Evolutionary conservation across 2,113 vertebrate species (phyloP).

Genomic region (Caranx ignobilis): DNA sequence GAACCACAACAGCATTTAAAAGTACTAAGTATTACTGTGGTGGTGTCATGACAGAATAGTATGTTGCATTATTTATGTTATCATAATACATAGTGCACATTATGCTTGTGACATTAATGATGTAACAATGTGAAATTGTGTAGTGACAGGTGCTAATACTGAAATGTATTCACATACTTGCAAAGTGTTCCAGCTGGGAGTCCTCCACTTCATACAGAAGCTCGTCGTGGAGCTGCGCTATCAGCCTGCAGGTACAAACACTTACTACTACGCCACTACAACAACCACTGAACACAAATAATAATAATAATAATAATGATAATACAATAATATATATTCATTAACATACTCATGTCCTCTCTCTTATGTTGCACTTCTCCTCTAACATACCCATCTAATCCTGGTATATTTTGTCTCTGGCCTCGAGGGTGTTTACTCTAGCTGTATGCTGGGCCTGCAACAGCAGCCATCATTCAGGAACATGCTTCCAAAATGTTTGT

Average conservation of each 20-base stretch:
- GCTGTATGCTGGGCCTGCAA: constrained; percentile 23
- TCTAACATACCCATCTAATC: neutral
- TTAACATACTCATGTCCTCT: neutral
- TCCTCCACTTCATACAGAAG: constrained; percentile 94
- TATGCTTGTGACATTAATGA: too few species aligned
- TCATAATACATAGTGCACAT: too few species aligned
- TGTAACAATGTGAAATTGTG: too few species aligned
- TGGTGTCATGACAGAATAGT: too few species aligned
- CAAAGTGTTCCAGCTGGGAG: constrained; percentile 87
- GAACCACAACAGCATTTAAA: neutral
- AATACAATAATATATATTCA: neutral
- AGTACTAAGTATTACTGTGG: too few species aligned
- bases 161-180: constrained; percentile 80
- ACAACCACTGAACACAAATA: neutral
- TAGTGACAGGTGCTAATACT: neutral
- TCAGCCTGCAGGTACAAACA: constrained; percentile 83
- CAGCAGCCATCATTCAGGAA: constrained; percentile 15
- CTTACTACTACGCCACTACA: neutral
- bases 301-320: too few species aligned
- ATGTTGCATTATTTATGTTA: too few species aligned
- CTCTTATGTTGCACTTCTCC: neutral
- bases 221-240: constrained; percentile 95
- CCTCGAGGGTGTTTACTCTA: constrained; percentile 42
- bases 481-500: constrained; percentile 12
- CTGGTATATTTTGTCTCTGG: constrained; percentile 27